Percentiles rank a stretch among this genome's conserved stretches.
These are phyloP conservation scores for Argynnis bischoffii DNA, from an alignment of 2,888 invertebrate species.

Conservation along the genomic window DNA sequence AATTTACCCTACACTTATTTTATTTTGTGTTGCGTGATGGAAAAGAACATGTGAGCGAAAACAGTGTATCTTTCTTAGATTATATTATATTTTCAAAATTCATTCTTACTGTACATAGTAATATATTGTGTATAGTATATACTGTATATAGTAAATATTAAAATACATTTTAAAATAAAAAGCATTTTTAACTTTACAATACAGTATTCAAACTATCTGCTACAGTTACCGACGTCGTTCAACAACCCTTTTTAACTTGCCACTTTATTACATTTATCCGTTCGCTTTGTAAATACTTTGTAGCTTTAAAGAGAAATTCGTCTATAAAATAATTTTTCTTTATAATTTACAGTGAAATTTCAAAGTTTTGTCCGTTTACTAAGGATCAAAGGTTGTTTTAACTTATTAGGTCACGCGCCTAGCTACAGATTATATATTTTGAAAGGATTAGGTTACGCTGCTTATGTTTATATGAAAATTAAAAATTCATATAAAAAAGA, in stretches of 20 bases:
- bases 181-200: neutral
- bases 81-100: neutral
- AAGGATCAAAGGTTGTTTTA: conserved; percentile 10
- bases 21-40: neutral
- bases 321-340: conserved; percentile 4
- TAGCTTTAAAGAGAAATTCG: neutral
- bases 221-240: neutral
- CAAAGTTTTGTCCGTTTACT: conserved; percentile 4
- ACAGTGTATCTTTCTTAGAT: no score
- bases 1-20: conserved; percentile 1
- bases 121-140: no score
- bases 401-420: conserved; percentile 3
- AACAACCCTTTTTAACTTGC: conserved; percentile 11
- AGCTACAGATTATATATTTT: conserved; percentile 1
- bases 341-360: conserved; percentile 7
- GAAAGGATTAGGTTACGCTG: neutral
- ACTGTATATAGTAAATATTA: no score
- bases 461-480: neutral
- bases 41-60: no score
- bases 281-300: conserved; percentile 5
- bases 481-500: neutral
- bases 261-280: conserved; percentile 13
- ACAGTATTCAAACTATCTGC: conserved; percentile 2
- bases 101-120: neutral
- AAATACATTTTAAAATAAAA: neutral